A percentile compares a stretch with the other conserved stretches of the same genome.
These are phyloP conservation scores for Hemibagrus guttatus DNA, from an alignment of 2,797 vertebrate genomes.

Conservation along the genomic window DNA sequence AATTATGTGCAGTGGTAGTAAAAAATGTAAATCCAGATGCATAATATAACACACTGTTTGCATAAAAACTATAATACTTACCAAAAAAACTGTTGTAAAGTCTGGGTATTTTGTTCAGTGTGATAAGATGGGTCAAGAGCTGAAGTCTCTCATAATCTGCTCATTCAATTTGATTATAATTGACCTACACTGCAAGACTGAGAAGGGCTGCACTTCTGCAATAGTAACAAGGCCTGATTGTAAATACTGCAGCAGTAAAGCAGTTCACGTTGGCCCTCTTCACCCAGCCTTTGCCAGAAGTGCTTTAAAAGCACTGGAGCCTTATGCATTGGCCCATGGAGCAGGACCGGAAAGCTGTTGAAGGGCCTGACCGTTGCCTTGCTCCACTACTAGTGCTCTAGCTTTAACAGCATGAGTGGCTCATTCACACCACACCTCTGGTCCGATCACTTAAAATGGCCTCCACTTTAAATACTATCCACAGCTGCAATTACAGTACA, in stretches of 20 bases:
- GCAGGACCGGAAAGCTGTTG: slow-evolving; percentile 51
- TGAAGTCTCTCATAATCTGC: slow-evolving; percentile 74
- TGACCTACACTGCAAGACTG: slow-evolving; percentile 71
- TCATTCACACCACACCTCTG: slow-evolving; percentile 54
- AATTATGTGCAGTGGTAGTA: background rate
- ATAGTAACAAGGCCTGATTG: slow-evolving; percentile 67
- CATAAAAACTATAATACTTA: slow-evolving; percentile 6
- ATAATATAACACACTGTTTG: background rate
- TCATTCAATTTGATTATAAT: slow-evolving; percentile 76
- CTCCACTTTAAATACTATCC: slow-evolving; percentile 55
- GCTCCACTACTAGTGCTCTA: slow-evolving; percentile 42
- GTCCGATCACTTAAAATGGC: slow-evolving; percentile 56
- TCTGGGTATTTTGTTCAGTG: slow-evolving; percentile 67
- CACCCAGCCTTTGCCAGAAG: slow-evolving; percentile 54
- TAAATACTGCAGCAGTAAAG: slow-evolving; percentile 62
- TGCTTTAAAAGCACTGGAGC: slow-evolving; percentile 57
- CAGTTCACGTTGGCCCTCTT: slow-evolving; percentile 57
- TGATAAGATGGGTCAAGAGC: slow-evolving; percentile 74
- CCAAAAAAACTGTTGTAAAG: slow-evolving; percentile 19
- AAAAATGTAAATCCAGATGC: background rate
- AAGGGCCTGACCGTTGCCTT: slow-evolving; percentile 53
- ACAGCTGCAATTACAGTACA: slow-evolving; percentile 43
- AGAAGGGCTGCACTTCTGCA: slow-evolving; percentile 60
- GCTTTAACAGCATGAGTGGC: slow-evolving; percentile 54
- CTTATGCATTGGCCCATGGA: slow-evolving; percentile 39